Evolutionary conservation across 2,797 vertebrate genomes (phyloP), one percentile per base, ranked within the genome.

Genomic region (Bradypodion ventrale): DNA sequence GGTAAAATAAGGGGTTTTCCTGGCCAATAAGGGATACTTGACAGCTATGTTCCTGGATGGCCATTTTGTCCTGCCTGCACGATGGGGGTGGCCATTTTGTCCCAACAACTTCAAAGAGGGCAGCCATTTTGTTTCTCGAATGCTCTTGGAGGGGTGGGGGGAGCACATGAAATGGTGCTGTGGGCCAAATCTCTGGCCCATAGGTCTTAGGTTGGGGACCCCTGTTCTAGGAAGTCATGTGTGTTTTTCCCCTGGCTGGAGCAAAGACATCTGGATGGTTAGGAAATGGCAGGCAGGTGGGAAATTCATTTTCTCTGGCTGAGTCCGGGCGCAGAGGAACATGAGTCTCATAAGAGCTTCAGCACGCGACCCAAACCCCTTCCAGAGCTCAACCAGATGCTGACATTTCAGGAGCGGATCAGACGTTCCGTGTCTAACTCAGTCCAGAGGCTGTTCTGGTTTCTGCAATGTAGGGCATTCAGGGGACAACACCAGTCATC

Each of bases 351-450:
- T 35, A 78, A 70, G n/a, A 37, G 75, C 40, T 60, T 44, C 37
- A 27, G 75, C 82, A 77, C 52, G 52, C 82, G 65, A 78, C 49
- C 1, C 2, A n/a, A 60, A 9, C 35, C 1, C 1, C 62, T 63
- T 3, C 60, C 9, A 40, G 49, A 49, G 23, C 60, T 0, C 25
- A 52, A 46, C 62, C 46, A 27, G 62, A 75, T 0, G 66, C 75
- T 78, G 52, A 83, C 82, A 70, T 83, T 62, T 44, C 65, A 9
- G 37, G 65, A 35, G 37, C 2, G 7, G 40, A 35, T 70, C 75
- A 70, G 52, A 83, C 65, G 77, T 83, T 78, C 82, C 52, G 6
- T 27, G 63, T 70, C 65, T 83, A 65, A 78, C 82, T 83, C 82
- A 78, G 35, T 66, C 35, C 1, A 5, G n/a, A 60, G 7, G 69